Conservation (phyloP, 2,888 invertebrate genomes). For the Stratiomys singularior region DNA sequence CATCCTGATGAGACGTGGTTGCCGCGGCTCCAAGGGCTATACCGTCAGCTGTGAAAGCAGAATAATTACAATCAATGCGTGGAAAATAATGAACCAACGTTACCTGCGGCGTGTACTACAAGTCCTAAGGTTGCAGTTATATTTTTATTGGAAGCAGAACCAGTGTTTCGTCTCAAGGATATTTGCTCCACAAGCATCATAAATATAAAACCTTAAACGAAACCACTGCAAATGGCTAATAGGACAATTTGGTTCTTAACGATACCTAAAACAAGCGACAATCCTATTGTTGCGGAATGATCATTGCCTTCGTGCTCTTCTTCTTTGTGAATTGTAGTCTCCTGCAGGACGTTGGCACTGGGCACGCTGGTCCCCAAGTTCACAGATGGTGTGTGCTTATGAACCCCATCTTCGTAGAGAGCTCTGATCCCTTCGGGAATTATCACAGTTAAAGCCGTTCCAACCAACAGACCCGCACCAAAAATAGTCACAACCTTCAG, state of each 20-base stretch:
- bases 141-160: slow-evolving; percentile 74
- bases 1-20: slow-evolving; percentile 93
- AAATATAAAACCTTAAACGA: slow-evolving; percentile 83
- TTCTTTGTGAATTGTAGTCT: neutral
- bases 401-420: slow-evolving; percentile 68
- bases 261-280: slow-evolving; percentile 85
- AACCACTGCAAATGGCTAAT: neutral
- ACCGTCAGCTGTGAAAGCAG: slow-evolving; percentile 81
- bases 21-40: slow-evolving; percentile 98
- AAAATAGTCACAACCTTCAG: slow-evolving; percentile 93
- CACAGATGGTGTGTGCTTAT: neutral
- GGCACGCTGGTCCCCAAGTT: neutral
- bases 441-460: slow-evolving; percentile 96
- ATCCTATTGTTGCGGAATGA: slow-evolving; percentile 75
- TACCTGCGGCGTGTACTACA: slow-evolving; percentile 96
- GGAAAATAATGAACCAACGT: slow-evolving; percentile 46
- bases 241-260: neutral
- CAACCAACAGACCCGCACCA: slow-evolving; percentile 96
- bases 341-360: neutral
- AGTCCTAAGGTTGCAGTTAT: slow-evolving; percentile 96
- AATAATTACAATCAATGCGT: neutral
- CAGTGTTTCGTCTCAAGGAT: slow-evolving; percentile 70
- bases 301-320: slow-evolving; percentile 52
- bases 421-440: slow-evolving; percentile 98
- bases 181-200: slow-evolving; percentile 96